phyloP scores from a whole-genome alignment of 2,888 invertebrate genomes.

The Mamestra brassicae region DNA sequence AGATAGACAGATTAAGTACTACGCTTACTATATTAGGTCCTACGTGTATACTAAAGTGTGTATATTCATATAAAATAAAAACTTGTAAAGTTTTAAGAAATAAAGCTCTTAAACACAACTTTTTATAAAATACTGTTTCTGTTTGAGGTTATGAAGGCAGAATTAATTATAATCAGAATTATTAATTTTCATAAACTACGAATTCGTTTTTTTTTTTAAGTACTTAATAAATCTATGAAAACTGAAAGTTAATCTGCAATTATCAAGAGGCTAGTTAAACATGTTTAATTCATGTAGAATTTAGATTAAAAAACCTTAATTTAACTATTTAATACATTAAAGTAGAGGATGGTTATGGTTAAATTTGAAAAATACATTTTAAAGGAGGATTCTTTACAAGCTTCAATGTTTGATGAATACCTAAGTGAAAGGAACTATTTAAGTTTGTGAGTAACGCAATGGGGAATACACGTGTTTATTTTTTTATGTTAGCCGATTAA shows the following conservation, averaged over 20 bases:
- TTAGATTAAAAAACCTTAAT: too few relatives aligned
- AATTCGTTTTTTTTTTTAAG: background rate
- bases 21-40: background rate
- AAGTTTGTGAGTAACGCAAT: too few relatives aligned
- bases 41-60: conserved; percentile 1
- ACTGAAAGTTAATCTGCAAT: background rate
- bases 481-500: too few relatives aligned
- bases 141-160: background rate
- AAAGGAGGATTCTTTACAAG: too few relatives aligned
- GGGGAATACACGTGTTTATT: too few relatives aligned
- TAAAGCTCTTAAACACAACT: conserved; percentile 16
- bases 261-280: background rate
- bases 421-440: too few relatives aligned
- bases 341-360: too few relatives aligned
- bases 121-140: background rate
- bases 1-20: conserved; percentile 1
- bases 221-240: too few relatives aligned
- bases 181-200: background rate
- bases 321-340: too few relatives aligned
- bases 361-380: too few relatives aligned
- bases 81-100: conserved; percentile 4
- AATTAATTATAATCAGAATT: background rate
- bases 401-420: too few relatives aligned
- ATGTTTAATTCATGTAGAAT: background rate
- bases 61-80: conserved; percentile 4